Percentiles rank a stretch among this genome's conserved stretches.
These are phyloP conservation scores for Perithous albicinctus DNA, from an alignment of 2,888 invertebrate genomes.

Conservation along the genomic window DNA sequence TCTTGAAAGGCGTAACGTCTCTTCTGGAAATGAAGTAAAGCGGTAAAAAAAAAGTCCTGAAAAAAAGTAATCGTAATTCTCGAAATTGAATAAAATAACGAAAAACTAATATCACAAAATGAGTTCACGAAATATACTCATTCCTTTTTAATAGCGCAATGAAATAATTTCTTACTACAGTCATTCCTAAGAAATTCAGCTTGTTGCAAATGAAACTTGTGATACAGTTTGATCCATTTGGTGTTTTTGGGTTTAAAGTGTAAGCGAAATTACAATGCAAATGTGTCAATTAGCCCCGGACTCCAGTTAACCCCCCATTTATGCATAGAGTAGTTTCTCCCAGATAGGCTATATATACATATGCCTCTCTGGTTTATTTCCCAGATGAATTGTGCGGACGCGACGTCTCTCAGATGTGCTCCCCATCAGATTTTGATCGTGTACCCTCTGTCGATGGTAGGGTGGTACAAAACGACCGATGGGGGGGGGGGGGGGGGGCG, in stretches of 20 bases:
- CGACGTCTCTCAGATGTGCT: constrained; percentile 41
- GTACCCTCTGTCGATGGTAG: constrained; percentile 4
- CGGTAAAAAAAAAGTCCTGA: too few species aligned
- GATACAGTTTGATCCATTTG: too few species aligned
- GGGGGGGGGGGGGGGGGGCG: background rate
- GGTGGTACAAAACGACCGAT: constrained; percentile 22
- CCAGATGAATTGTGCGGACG: constrained; percentile 49
- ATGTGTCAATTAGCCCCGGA: background rate
- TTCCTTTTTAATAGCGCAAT: background rate
- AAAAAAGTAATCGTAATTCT: too few species aligned
- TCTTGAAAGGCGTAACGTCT: too few species aligned
- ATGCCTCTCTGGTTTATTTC: constrained; percentile 46
- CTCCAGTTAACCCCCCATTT: background rate
- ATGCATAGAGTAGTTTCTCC: background rate
- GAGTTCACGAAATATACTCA: too few species aligned
- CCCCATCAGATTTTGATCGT: constrained; percentile 55
- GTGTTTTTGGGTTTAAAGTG: too few species aligned
- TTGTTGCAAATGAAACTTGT: background rate
- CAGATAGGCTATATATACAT: constrained; percentile 3
- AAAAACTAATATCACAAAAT: too few species aligned
- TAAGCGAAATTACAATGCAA: background rate
- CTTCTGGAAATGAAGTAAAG: too few species aligned
- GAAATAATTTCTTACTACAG: background rate
- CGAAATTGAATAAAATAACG: too few species aligned
- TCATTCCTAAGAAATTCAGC: background rate